Percentiles rank a stretch among this genome's conserved stretches.
Conservation (phyloP, 2,888 invertebrate genomes). For the Nebria salina region DNA sequence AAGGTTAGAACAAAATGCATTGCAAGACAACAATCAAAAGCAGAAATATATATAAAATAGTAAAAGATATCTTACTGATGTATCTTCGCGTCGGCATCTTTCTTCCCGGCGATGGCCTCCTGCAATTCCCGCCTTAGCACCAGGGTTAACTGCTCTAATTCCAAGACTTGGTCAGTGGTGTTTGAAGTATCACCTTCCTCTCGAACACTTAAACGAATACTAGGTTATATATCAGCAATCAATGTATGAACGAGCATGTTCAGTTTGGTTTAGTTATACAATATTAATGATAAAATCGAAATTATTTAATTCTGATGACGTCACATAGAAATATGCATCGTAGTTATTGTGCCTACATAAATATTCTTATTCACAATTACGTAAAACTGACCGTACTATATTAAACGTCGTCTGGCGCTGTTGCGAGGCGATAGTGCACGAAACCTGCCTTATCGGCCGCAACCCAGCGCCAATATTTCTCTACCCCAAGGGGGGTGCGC, state of each 20-base stretch:
- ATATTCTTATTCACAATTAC: slow-evolving; percentile 12
- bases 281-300: too few relatives aligned
- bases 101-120: slow-evolving; percentile 68
- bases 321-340: not conserved
- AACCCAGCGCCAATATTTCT: slow-evolving; percentile 58
- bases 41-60: not conserved
- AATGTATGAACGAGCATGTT: too few relatives aligned
- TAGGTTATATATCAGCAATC: not conserved
- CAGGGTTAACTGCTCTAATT: slow-evolving; percentile 66
- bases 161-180: slow-evolving; percentile 60
- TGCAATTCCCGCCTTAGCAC: slow-evolving; percentile 66
- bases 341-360: not conserved
- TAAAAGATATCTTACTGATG: slow-evolving; percentile 64
- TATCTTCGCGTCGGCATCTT: slow-evolving; percentile 68
- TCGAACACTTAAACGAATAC: slow-evolving; percentile 9
- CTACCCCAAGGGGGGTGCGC: slow-evolving; percentile 24
- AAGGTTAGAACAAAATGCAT: not conserved
- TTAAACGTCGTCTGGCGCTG: slow-evolving; percentile 45
- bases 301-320: too few relatives aligned
- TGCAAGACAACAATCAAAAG: not conserved
- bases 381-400: not conserved
- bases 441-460: slow-evolving; percentile 60
- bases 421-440: slow-evolving; percentile 55
- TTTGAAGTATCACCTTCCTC: slow-evolving; percentile 50
- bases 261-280: too few relatives aligned